Conservation (phyloP, 2,797 vertebrate species). For the Molossus alvarezi region DNA sequence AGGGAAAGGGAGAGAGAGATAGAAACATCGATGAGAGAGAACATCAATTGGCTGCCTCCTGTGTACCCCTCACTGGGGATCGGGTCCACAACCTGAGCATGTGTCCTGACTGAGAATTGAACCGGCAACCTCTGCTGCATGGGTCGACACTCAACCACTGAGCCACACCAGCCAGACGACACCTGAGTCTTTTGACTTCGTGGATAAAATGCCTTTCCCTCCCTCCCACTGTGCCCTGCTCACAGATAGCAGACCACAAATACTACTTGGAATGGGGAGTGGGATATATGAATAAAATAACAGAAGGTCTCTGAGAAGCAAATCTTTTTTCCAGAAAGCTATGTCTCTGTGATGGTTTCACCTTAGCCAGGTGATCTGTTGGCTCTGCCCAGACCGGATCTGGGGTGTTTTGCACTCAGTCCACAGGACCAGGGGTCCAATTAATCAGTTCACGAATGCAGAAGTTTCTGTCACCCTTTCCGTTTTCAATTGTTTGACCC, state of each 20-base stretch:
- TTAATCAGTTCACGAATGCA: background rate
- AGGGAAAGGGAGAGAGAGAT: too few relatives aligned
- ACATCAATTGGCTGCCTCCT: too few relatives aligned
- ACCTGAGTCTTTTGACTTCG: background rate
- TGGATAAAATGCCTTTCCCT: background rate
- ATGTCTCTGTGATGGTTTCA: background rate
- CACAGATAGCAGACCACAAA: fast-evolving
- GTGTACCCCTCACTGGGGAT: too few relatives aligned
- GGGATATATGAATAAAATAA: background rate
- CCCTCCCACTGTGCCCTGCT: background rate
- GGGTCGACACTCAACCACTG: too few relatives aligned
- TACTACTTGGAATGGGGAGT: background rate
- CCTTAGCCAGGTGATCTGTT: background rate
- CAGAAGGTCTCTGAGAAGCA: background rate
- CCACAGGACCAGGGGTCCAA: background rate
- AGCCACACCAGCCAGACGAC: too few relatives aligned
- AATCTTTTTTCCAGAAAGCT: conserved; percentile 40
- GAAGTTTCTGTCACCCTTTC: background rate
- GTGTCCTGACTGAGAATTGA: too few relatives aligned
- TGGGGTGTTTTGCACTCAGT: background rate
- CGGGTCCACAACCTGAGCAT: too few relatives aligned
- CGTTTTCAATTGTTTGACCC: conserved; percentile 35
- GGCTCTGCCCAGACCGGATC: background rate
- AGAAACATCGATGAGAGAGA: too few relatives aligned
- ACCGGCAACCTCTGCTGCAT: too few relatives aligned